Percentiles rank a stretch among this genome's conserved stretches.
Evolutionary conservation across 2,888 invertebrate species (phyloP).

Genomic region (Dynastes tityus): DNA sequence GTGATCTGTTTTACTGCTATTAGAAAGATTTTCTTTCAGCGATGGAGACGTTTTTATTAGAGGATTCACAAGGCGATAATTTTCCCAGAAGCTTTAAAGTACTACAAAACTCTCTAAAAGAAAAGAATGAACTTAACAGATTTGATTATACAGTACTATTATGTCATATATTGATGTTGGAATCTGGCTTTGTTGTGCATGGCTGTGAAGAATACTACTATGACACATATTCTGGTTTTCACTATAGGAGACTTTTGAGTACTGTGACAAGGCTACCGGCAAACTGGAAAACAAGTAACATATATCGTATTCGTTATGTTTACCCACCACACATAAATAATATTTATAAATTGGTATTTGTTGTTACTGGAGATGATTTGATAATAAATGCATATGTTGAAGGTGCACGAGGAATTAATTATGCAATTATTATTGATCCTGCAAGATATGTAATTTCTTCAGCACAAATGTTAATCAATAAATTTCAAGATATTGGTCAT

Average conservation of each 20-base stretch:
- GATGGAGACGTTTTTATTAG: conserved; percentile 63
- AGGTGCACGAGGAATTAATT: neutral
- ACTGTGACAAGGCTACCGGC: neutral
- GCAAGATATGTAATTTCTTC: conserved; percentile 15
- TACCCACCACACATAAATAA: neutral
- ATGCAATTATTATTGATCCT: neutral
- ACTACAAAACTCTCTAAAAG: neutral
- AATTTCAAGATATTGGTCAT: neutral
- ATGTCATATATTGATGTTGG: conserved; percentile 4
- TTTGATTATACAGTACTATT: neutral
- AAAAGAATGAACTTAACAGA: neutral
- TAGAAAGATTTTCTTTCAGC: conserved; percentile 60
- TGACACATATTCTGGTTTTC: neutral
- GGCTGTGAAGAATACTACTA: conserved; percentile 1
- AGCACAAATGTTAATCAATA: neutral
- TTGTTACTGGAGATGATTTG: conserved; percentile 7
- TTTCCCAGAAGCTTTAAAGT: conserved; percentile 63
- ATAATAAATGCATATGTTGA: neutral
- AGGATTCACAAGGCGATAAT: conserved; percentile 62
- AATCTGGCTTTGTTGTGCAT: conserved; percentile 1
- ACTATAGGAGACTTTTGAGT: neutral
- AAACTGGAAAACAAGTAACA: conserved; percentile 1
- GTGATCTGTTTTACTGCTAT: conserved; percentile 44
- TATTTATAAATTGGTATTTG: neutral
- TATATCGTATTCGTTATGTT: neutral